Evolutionary conservation across 92 coral and sea anemone genomes (phyloP), one percentile per base, ranked within the genome.

Genomic region (Anthopleura xanthogrammica): DNA sequence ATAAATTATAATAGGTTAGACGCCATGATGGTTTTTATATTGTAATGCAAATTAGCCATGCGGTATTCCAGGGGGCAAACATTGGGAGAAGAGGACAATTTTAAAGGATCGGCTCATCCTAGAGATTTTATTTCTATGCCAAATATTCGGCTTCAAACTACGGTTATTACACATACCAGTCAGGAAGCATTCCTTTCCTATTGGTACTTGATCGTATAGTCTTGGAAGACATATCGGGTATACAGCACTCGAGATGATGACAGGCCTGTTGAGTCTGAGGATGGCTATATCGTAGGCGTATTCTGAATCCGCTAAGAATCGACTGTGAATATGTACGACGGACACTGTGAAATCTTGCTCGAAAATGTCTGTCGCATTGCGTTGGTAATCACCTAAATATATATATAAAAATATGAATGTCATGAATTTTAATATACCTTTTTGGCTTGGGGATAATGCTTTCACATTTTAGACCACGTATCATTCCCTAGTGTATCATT

Each of bases 201-300:
- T 58, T 29, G 83, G 60, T 36, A 80, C 83, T 42, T 70, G 75
- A 36, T 80, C 83, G 22, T 17, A 64, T 55, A 64, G 56, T 16
- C 9, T 22, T 40, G 83, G 83, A 17, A 80, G 16, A 50, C 39
- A 42, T 58, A 80, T 70, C 14, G 83, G 11, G 22, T 70, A 12
- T 12, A 80, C 83, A 60, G 42, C 19, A 7, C 6, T 2, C 6
- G 76, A 14, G 3, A 64, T 0, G 19, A 2, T 8, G 2, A 75
- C 83, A 43, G 75, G 23, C 29, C 72, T 54, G 13, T 17, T 8
- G 7, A 80, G 50, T 50, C 62, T 80, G 13, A 80, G 23, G 17
- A 80, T 36, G 19, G 83, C 83, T 17, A 80, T 80, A 41, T 80
- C 83, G 77, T 80, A 70, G 6, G 83, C 75, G 29, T 80, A 80